Evolutionary conservation across 2,797 vertebrate genomes (phyloP), one percentile per base, ranked within the genome.

Genomic region (Onychomys leucogaster): DNA sequence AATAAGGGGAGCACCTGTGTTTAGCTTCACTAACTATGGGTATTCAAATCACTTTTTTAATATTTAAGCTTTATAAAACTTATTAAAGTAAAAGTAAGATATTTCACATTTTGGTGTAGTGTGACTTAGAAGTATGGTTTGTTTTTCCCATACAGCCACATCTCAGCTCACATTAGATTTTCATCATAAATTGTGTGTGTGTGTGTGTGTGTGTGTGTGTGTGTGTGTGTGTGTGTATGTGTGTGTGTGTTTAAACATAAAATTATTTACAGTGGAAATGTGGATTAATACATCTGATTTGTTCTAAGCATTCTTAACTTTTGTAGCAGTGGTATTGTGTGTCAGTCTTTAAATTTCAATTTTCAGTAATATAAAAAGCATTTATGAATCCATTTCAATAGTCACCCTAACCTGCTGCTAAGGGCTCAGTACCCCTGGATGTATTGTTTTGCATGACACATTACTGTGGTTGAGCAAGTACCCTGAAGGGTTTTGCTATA

Each of bases 301-400:
- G 9, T 84, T 85, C 25, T 9, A 78, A 61, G 77, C 78, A 73
- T 73, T 34, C 27, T 5, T 81, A 43, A 59, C 6, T 71, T 49
- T 37, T 67, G 19, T 13, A 89, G 5, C 46, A 76, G 41, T 82
- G 16, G 71, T 59, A 13, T 29, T 37, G 29, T 41, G 1, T 67
- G 23, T 85, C 78, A 71, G 61, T 21, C 52, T n/a, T 89, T 80
- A 67, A 87, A 34, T 67, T 86, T 94, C 55, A 92, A 85, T 81
- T 80, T 80, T 23, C 5, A 65, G 78, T 49, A 52, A 52, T 89
- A 43, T 83, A 59, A 83, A 94, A 69, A 80, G 23, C 6, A 80
- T n/a, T 73, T 85, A 77, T 34, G 32, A 59, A 69, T 69, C 32
- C 29, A 37, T 21, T 73, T 65, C 46, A 84, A 17, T 23, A 57